A percentile compares a stretch with the other conserved stretches of the same genome.
Evolutionary conservation across 2,888 invertebrate species (phyloP).

Genomic region (Clanis bilineata): DNA sequence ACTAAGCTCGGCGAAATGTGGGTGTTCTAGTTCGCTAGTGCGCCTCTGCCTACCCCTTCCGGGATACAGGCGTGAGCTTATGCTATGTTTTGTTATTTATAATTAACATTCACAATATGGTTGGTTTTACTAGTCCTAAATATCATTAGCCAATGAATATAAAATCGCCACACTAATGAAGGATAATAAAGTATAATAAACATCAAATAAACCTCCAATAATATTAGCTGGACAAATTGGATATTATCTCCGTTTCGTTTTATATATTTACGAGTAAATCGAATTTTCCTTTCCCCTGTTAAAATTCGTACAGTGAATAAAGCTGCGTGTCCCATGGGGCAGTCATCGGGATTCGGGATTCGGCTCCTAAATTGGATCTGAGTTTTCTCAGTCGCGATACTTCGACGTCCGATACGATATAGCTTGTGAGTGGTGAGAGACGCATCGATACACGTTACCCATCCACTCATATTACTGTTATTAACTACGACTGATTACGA

Average conservation of each 20-base stretch:
- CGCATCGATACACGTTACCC: conserved; percentile 33
- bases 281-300: conserved; percentile 51
- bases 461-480: conserved; percentile 28
- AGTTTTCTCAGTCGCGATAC: conserved; percentile 61
- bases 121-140: too few relatives aligned
- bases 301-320: conserved; percentile 69
- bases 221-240: conserved; percentile 16
- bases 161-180: background rate
- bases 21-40: too few relatives aligned
- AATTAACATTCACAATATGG: too few relatives aligned
- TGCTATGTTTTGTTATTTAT: too few relatives aligned
- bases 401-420: conserved; percentile 51
- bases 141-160: too few relatives aligned
- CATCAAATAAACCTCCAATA: conserved; percentile 8
- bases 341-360: conserved; percentile 64
- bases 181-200: background rate
- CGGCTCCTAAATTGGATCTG: conserved; percentile 69
- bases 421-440: conserved; percentile 34
- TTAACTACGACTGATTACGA: conserved; percentile 24
- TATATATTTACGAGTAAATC: conserved; percentile 35
- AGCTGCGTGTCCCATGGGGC: conserved; percentile 61
- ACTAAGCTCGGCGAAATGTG: too few relatives aligned
- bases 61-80: too few relatives aligned
- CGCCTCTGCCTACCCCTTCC: too few relatives aligned
- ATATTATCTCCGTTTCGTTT: conserved; percentile 18